phyloP scores from a whole-genome alignment of 2,113 vertebrate species.

The Nettapus auritus region DNA sequence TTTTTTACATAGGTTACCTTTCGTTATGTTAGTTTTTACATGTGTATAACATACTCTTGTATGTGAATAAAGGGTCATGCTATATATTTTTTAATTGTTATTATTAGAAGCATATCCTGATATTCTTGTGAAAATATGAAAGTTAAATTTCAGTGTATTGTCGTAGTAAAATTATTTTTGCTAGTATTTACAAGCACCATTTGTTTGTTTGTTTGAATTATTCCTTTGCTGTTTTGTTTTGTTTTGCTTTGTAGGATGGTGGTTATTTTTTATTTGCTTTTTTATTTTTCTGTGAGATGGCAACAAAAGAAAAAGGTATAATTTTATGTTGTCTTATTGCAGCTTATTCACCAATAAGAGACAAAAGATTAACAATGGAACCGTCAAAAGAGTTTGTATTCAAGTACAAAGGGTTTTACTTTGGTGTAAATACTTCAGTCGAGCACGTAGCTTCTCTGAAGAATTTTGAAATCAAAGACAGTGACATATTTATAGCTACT shows the following conservation, averaged over 20 bases:
- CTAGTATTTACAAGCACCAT: background rate
- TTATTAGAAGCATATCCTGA: background rate
- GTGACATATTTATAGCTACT: constrained; percentile 72
- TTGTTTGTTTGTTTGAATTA: background rate
- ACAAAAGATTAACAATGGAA: background rate
- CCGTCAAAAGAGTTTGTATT: background rate
- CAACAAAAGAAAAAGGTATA: background rate
- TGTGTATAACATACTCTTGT: no score
- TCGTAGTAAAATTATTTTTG: background rate
- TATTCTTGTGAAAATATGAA: background rate
- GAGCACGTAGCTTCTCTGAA: constrained; percentile 74
- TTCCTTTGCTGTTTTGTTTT: background rate
- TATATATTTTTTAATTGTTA: background rate
- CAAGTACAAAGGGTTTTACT: constrained; percentile 71
- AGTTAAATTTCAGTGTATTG: background rate
- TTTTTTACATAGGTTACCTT: background rate
- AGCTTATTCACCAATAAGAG: background rate
- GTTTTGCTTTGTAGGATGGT: no score
- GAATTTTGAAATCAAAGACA: constrained; percentile 73
- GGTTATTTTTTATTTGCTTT: background rate
- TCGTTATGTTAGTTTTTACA: background rate
- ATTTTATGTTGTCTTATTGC: background rate
- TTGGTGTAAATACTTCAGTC: background rate
- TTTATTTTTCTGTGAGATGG: background rate
- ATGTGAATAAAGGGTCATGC: background rate